Evolutionary conservation across 1,140 invertebrate genomes (phyloP), one percentile per base, ranked within the genome.

Genomic region (Tribolium castaneum): DNA sequence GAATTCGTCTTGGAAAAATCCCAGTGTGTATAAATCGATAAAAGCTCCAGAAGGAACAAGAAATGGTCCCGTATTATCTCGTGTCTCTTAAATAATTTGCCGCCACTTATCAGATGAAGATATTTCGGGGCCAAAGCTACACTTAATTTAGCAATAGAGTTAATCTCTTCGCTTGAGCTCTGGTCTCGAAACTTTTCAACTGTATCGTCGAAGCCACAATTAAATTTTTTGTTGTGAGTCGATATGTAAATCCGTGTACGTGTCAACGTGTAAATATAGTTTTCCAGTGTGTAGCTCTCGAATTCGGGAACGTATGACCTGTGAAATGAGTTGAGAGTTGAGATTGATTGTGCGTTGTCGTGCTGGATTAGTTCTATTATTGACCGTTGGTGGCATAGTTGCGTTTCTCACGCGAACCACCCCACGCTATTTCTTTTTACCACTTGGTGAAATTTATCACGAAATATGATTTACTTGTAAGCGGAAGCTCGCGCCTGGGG

Each of bases 321-420:
- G 71, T 73, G 49, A 73, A 73, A 54, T 73, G 71, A 73, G 71
- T 73, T 51, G 71, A 51, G 52, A 73, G 45, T 73, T 73, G 75
- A 79, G 78, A 80, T 80, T 80, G 78, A 80, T 80, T 77, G 78
- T 80, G 78, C 75, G 78, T 80, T 80, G 78, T 77, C 78, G 78
- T 80, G 78, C 59, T 51, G 70, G 75, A 80, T 80, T 80, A 80
- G 79, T 80, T 80, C 76, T 73, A 80, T 78, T 80, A 80, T 80
- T 78, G 79, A 80, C 70, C 79, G 79, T 54, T 73, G 76, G 76
- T 74, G 70, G 35, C 70, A 66, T 73, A 77, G 71, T 80, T 62
- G 70, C 75, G 78, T 80, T 80, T 77, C 78, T 77, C 78, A 80
- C 78, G 78, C 78, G 76, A 80, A 62, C 70, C 45, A 77, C 30